These are phyloP conservation scores for Turritopsis rubra DNA, from an alignment of 30 jellyfish, hydroid and myxozoan genomes.

Conservation along the genomic window DNA sequence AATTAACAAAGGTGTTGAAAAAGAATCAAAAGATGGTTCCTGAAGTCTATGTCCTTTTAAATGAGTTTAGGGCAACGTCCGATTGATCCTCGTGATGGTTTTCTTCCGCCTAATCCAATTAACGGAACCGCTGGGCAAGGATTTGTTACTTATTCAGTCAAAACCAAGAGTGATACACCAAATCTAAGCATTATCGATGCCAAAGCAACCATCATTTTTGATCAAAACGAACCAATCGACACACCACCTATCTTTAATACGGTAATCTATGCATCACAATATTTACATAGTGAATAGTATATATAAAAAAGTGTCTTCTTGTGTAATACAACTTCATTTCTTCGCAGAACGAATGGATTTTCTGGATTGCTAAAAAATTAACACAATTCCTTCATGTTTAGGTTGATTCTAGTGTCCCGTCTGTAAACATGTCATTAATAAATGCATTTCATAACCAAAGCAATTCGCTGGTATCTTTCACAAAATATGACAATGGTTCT, in stretches of 20 bases:
- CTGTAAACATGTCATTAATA: slow-evolving; percentile 1
- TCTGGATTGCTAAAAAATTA: too few relatives aligned
- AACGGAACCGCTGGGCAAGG: slow-evolving; percentile 46
- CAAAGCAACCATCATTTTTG: slow-evolving; percentile 31
- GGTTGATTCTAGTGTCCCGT: slow-evolving; percentile 22
- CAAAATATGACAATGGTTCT: slow-evolving; percentile 22
- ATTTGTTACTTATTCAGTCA: slow-evolving; percentile 19
- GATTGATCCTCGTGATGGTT: slow-evolving; percentile 22
- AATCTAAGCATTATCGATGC: slow-evolving; percentile 24
- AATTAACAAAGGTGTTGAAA: too few relatives aligned
- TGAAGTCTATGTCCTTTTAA: neutral
- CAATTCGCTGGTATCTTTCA: neutral
- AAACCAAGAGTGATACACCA: neutral
- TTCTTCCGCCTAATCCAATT: slow-evolving; percentile 39
- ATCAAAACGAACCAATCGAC: slow-evolving; percentile 35
- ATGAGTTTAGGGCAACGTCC: slow-evolving; percentile 31
- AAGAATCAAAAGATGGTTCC: too few relatives aligned
- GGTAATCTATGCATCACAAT: too few relatives aligned
- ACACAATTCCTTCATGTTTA: neutral
- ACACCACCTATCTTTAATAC: slow-evolving; percentile 43
- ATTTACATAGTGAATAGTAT: too few relatives aligned
- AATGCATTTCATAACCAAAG: neutral
- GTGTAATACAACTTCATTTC: too few relatives aligned
- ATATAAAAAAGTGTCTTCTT: too few relatives aligned
- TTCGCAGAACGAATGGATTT: too few relatives aligned